These are phyloP conservation scores for Sylvicola cinctus DNA, from an alignment of 2,888 invertebrate genomes.

Conservation along the genomic window DNA sequence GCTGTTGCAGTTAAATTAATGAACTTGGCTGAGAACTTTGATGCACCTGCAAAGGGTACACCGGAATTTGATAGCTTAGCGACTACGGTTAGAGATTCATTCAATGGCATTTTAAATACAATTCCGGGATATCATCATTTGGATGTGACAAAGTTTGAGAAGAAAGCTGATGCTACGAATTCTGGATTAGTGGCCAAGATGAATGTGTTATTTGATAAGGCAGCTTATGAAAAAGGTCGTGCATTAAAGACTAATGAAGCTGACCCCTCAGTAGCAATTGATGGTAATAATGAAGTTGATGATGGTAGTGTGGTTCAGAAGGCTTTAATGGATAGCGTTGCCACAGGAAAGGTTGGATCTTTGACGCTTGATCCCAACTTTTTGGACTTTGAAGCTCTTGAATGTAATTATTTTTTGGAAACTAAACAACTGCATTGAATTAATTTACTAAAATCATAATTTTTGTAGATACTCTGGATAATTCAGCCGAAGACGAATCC, in stretches of 20 bases:
- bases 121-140: conserved; percentile 54
- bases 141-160: conserved; percentile 45
- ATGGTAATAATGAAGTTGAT: conserved; percentile 7
- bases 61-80: conserved; percentile 52
- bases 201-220: conserved; percentile 53
- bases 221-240: conserved; percentile 36
- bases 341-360: conserved; percentile 53
- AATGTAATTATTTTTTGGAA: conserved; percentile 33
- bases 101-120: conserved; percentile 35
- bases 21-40: conserved; percentile 56
- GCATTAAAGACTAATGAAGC: conserved; percentile 19
- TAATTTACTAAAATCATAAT: too few relatives aligned
- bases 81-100: conserved; percentile 39
- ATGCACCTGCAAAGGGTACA: conserved; percentile 48
- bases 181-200: conserved; percentile 39
- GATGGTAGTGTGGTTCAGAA: conserved; percentile 27
- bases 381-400: conserved; percentile 46
- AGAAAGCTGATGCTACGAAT: conserved; percentile 28
- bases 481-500: conserved; percentile 14
- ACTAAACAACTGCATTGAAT: neutral
- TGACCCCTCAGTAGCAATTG: conserved; percentile 7
- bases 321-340: conserved; percentile 46
- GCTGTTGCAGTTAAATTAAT: conserved; percentile 50
- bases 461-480: conserved; percentile 16
- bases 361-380: conserved; percentile 65